phyloP scores from a whole-genome alignment of 2,888 invertebrate species.

The Lapara coniferarum region DNA sequence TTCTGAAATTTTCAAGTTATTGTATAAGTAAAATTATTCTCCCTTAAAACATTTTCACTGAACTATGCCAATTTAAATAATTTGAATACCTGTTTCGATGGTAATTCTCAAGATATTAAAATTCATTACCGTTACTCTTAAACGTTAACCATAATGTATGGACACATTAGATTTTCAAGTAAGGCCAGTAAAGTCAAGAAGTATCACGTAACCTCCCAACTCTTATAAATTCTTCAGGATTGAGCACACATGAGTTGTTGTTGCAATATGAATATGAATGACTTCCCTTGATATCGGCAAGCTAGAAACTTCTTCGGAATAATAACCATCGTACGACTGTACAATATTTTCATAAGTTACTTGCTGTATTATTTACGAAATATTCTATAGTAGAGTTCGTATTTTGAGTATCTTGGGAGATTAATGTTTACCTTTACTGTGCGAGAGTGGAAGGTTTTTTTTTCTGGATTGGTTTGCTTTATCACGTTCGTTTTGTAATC shows the following conservation, averaged over 20 bases:
- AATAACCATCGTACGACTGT: constrained; percentile 23
- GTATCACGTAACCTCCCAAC: background rate
- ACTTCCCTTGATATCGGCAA: constrained; percentile 24
- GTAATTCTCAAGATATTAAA: no score
- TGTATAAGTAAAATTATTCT: no score
- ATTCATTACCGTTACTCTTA: no score
- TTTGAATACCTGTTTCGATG: no score
- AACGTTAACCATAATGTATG: no score
- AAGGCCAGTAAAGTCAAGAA: no score
- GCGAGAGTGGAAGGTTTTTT: background rate
- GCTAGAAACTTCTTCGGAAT: constrained; percentile 23
- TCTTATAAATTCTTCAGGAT: constrained; percentile 20
- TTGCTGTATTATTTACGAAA: background rate
- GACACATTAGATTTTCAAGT: no score
- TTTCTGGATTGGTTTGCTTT: no score
- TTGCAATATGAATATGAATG: constrained; percentile 26
- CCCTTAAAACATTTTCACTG: no score
- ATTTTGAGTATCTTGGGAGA: background rate
- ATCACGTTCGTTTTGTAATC: background rate
- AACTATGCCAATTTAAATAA: no score
- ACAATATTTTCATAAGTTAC: background rate
- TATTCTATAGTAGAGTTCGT: background rate
- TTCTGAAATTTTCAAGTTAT: no score
- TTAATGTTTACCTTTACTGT: background rate
- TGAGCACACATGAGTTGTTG: constrained; percentile 24